Evolutionary conservation across 2,888 invertebrate species (phyloP).

Genomic region (Meloe dianella): DNA sequence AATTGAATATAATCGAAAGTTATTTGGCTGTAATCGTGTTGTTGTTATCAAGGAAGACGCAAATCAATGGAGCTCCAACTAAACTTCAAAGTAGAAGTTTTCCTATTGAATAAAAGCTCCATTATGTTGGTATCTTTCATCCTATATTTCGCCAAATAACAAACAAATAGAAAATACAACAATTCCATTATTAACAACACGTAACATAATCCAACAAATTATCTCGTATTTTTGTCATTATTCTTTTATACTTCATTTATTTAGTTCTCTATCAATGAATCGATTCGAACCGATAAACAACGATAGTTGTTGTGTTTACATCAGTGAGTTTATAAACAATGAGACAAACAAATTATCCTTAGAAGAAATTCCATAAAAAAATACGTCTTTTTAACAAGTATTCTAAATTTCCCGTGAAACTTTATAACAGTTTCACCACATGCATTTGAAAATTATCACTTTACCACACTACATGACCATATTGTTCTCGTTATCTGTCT

Average conservation of each 20-base stretch:
- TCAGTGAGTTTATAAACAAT: background rate
- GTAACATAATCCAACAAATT: background rate
- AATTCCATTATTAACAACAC: background rate
- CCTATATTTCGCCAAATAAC: background rate
- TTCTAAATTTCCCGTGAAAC: background rate
- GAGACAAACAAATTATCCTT: background rate
- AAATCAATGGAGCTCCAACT: slow-evolving; percentile 7
- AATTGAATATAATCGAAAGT: background rate
- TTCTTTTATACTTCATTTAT: background rate
- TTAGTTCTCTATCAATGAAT: background rate
- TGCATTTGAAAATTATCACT: background rate
- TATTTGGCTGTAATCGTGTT: background rate
- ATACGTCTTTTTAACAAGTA: no score
- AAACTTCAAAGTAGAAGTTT: slow-evolving; percentile 7
- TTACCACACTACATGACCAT: background rate
- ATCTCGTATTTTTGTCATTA: background rate
- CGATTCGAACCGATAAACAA: background rate
- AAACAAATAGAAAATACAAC: background rate
- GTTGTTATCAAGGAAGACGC: background rate
- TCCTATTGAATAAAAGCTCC: background rate
- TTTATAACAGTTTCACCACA: background rate
- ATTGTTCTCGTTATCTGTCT: background rate
- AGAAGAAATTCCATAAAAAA: background rate
- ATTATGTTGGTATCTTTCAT: background rate
- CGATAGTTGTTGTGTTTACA: background rate